phyloP scores from a whole-genome alignment of 1,140 invertebrate species.

The Reticulitermes speratus region DNA sequence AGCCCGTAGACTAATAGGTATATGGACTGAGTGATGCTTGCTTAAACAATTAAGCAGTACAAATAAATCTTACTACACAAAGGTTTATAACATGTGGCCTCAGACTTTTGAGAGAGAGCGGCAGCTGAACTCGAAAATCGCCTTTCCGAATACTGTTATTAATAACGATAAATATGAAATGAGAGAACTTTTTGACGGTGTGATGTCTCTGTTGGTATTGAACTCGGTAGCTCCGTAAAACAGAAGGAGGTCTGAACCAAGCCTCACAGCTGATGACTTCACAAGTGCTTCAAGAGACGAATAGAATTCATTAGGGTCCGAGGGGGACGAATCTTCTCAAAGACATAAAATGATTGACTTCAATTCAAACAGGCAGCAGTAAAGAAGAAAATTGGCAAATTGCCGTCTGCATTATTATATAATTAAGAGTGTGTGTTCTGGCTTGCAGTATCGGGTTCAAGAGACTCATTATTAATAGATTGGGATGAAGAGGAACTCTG shows the following conservation, averaged over 20 bases:
- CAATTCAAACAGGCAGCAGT: not conserved
- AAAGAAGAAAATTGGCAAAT: not conserved
- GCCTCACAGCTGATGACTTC: constrained; percentile 1
- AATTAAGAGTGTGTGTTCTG: not conserved
- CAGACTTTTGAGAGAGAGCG: no score
- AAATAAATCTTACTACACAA: no score
- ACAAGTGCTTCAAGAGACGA: not conserved
- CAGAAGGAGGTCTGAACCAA: not conserved
- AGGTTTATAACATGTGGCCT: no score
- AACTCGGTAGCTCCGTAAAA: not conserved
- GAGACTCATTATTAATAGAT: not conserved
- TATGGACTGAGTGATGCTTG: no score
- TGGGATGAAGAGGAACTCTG: not conserved
- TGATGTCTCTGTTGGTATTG: not conserved
- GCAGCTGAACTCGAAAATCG: no score
- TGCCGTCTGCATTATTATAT: not conserved
- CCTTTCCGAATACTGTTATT: no score
- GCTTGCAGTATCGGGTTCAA: not conserved
- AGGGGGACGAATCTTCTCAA: not conserved
- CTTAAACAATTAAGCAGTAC: no score
- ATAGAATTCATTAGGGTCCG: not conserved
- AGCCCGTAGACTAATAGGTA: no score
- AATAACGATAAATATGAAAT: not conserved
- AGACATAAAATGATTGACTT: not conserved
- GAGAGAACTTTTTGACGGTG: not conserved